Conservation (phyloP, 37 sponge, comb jelly and placozoan genomes). For the Beroe ovata region DNA sequence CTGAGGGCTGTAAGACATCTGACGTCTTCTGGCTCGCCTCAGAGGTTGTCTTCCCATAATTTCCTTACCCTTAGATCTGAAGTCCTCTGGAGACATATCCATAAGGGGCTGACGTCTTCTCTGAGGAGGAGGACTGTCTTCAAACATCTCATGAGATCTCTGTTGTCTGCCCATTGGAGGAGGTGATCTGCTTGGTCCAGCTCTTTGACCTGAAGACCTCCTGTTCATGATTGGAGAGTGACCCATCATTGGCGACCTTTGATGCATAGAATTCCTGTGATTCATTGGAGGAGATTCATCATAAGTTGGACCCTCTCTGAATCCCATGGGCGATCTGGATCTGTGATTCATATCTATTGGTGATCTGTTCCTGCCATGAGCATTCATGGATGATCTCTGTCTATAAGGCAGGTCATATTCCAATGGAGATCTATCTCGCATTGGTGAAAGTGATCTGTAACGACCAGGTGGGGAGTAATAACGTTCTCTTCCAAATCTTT, state of each 20-base stretch:
- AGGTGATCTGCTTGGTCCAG: not conserved
- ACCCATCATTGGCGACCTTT: too few species aligned
- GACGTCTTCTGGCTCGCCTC: not conserved
- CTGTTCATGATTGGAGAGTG: not conserved
- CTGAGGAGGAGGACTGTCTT: not conserved
- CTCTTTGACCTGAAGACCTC: not conserved
- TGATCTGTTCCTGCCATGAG: not conserved
- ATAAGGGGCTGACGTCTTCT: not conserved
- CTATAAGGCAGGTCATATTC: too few species aligned
- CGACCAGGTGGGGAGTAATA: not conserved
- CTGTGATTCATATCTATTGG: not conserved
- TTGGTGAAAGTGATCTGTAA: not conserved
- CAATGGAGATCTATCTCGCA: not conserved
- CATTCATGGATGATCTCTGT: not conserved
- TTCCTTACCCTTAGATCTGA: not conserved
- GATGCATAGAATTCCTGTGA: not conserved
- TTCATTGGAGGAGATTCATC: not conserved
- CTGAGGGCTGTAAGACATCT: not conserved
- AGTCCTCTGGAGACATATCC: not conserved
- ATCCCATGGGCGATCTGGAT: not conserved
- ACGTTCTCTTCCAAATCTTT: not conserved
- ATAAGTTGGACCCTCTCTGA: not conserved
- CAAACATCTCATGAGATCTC: not conserved
- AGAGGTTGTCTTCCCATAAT: not conserved
- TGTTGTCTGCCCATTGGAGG: not conserved